Evolutionary conservation across 2,888 invertebrate genomes (phyloP).

Genomic region (Leuctra nigra): DNA sequence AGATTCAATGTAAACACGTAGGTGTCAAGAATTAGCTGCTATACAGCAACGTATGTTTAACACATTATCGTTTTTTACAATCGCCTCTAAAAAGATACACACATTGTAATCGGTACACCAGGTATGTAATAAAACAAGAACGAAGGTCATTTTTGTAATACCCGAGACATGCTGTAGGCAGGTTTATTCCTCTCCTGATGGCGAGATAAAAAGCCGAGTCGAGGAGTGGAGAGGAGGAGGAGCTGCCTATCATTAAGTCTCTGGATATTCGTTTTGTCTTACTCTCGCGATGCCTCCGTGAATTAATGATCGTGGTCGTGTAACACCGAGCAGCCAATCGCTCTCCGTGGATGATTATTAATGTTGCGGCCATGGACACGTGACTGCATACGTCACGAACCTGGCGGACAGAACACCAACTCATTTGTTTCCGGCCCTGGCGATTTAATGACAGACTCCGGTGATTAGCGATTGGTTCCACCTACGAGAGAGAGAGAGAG

Average conservation of each 20-base stretch:
- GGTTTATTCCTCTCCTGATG: too few relatives aligned
- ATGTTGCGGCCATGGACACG: constrained; percentile 20
- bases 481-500: too few relatives aligned
- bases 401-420: constrained; percentile 5
- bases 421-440: constrained; percentile 24
- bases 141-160: too few relatives aligned
- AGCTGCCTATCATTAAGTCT: neutral
- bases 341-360: constrained; percentile 16
- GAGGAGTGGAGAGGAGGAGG: neutral
- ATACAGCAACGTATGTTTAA: too few relatives aligned
- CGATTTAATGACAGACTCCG: constrained; percentile 19
- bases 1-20: too few relatives aligned
- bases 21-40: too few relatives aligned
- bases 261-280: neutral
- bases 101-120: too few relatives aligned
- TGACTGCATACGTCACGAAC: constrained; percentile 16
- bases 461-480: constrained; percentile 26
- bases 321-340: constrained; percentile 7
- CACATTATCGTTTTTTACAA: too few relatives aligned
- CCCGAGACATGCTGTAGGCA: too few relatives aligned
- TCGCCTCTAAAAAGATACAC: too few relatives aligned
- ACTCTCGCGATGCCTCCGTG: neutral
- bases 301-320: neutral
- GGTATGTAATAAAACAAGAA: too few relatives aligned
- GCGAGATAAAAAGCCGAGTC: too few relatives aligned